Conservation (phyloP, 2,888 invertebrate species). For the Aproaerema taeniolella region DNA sequence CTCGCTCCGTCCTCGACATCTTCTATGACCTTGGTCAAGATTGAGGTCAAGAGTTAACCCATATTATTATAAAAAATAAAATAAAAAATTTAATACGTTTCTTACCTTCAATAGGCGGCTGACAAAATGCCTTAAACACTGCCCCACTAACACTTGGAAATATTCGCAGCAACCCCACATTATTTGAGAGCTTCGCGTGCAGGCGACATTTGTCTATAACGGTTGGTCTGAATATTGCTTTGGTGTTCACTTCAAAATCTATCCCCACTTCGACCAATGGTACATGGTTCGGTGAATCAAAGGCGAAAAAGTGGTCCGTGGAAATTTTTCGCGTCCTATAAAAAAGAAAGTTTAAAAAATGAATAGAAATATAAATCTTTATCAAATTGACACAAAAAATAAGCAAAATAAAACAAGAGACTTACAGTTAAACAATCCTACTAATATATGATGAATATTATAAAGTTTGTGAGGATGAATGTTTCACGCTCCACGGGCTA, state of each 20-base stretch:
- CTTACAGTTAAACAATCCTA: too few relatives aligned
- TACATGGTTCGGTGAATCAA: conserved; percentile 90
- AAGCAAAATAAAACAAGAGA: neutral
- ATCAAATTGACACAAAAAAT: too few relatives aligned
- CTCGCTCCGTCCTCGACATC: too few relatives aligned
- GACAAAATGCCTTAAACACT: conserved; percentile 83
- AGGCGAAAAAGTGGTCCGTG: conserved; percentile 85
- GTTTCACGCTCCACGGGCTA: too few relatives aligned
- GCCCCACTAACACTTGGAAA: conserved; percentile 94
- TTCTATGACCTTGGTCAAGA: too few relatives aligned
- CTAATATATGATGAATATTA: too few relatives aligned
- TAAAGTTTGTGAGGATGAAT: too few relatives aligned
- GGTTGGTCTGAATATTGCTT: conserved; percentile 60
- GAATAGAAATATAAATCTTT: too few relatives aligned
- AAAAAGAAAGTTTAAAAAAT: conserved; percentile 2
- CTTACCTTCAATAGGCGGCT: conserved; percentile 83
- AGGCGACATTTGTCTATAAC: conserved; percentile 80
- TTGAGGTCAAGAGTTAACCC: too few relatives aligned
- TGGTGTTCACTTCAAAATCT: conserved; percentile 80
- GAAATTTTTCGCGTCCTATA: conserved; percentile 85
- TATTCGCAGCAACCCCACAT: conserved; percentile 91
- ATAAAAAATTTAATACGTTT: too few relatives aligned
- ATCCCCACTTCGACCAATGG: conserved; percentile 91
- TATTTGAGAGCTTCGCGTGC: conserved; percentile 84
- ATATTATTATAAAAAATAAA: too few relatives aligned